These are phyloP conservation scores for Hycleus cichorii DNA, from an alignment of 1,140 invertebrate species.

Conservation along the genomic window DNA sequence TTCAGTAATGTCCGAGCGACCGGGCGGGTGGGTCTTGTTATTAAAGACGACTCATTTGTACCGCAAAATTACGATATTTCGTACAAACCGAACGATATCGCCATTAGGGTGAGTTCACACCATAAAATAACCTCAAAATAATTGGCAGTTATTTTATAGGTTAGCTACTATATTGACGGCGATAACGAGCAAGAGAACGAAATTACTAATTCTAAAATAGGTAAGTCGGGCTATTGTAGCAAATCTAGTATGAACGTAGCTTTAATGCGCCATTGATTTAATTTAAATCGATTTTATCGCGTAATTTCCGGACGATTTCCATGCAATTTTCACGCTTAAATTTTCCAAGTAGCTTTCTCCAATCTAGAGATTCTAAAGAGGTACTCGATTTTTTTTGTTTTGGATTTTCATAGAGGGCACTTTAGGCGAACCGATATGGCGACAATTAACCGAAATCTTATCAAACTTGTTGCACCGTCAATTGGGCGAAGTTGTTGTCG, in stretches of 20 bases:
- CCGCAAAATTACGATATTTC: constrained; percentile 31
- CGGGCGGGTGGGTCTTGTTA: constrained; percentile 28
- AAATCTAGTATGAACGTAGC: too few relatives aligned
- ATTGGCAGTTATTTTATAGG: constrained; percentile 5
- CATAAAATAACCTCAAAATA: neutral
- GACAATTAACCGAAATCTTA: constrained; percentile 28
- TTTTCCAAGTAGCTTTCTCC: too few relatives aligned
- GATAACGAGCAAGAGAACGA: constrained; percentile 25
- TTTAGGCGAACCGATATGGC: constrained; percentile 28
- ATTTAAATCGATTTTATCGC: too few relatives aligned
- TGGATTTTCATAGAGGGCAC: constrained; percentile 22
- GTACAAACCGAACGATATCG: constrained; percentile 21
- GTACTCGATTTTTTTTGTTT: too few relatives aligned
- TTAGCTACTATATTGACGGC: constrained; percentile 23
- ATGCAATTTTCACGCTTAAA: too few relatives aligned
- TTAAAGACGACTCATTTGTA: constrained; percentile 31
- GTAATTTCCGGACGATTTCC: too few relatives aligned
- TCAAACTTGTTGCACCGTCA: constrained; percentile 27
- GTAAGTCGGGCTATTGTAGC: constrained; percentile 12
- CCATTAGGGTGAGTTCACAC: constrained; percentile 24
- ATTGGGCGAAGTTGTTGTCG: constrained; percentile 25
- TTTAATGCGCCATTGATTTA: too few relatives aligned
- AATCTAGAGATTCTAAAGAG: too few relatives aligned
- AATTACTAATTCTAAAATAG: constrained; percentile 21
- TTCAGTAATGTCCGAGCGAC: constrained; percentile 19